These are phyloP conservation scores for Gymnarchus niloticus DNA, from an alignment of 2,113 vertebrate species.

Conservation along the genomic window DNA sequence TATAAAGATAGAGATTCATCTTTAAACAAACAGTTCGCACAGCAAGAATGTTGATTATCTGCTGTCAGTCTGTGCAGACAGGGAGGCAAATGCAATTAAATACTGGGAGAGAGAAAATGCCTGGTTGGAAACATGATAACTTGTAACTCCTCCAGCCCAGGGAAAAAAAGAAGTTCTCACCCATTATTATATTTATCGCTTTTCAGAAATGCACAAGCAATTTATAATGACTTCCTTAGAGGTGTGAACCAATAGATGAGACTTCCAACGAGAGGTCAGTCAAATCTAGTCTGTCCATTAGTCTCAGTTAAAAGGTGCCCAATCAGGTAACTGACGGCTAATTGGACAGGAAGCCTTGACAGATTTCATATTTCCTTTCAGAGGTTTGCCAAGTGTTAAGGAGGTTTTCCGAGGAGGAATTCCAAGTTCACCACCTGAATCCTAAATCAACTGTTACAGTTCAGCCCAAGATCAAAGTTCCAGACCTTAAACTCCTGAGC, in stretches of 20 bases:
- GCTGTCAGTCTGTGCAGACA: not conserved
- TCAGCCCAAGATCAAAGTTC: not conserved
- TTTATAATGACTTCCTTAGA: slow-evolving; percentile 9
- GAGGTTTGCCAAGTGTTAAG: not conserved
- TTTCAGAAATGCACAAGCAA: slow-evolving; percentile 13
- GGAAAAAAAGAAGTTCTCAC: not conserved
- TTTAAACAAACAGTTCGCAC: slow-evolving; percentile 1
- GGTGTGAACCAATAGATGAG: slow-evolving; percentile 12
- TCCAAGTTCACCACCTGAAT: not conserved
- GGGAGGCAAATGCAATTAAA: slow-evolving; percentile 8
- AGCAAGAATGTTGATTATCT: not conserved
- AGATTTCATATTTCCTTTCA: not conserved
- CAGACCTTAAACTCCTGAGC: not conserved
- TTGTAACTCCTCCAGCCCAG: not conserved
- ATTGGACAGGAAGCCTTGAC: slow-evolving; percentile 6
- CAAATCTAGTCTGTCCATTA: slow-evolving; percentile 11
- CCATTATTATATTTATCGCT: slow-evolving; percentile 21
- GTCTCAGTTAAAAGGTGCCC: slow-evolving; percentile 19
- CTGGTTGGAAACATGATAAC: not conserved
- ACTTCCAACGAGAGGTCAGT: slow-evolving; percentile 11
- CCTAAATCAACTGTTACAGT: not conserved
- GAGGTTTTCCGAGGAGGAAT: not conserved
- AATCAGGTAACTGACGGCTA: slow-evolving; percentile 10
- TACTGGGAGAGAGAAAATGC: slow-evolving; percentile 17
- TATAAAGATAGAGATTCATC: not conserved